Evolutionary conservation across 1,140 invertebrate species (phyloP), one percentile per base, ranked within the genome.

Genomic region (Heliconius congener): DNA sequence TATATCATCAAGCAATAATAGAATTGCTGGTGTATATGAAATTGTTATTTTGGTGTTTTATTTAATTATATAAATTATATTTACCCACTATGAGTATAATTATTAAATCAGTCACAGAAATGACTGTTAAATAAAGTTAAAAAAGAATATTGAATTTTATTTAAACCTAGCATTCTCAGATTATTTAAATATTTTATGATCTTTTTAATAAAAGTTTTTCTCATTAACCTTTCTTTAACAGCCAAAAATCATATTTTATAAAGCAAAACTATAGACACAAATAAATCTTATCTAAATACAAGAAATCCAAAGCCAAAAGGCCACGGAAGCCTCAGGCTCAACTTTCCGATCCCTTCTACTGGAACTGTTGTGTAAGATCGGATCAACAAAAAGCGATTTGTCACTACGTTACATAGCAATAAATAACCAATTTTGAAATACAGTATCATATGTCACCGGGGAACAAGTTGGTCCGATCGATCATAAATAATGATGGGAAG

Each of bases 381-480:
- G 27, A 72, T 37, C 42, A 72, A 76, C 70, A 34, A 27, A 42
- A 46, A 75, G 18, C 78, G 42, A 84, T 83, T 85, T 81, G 81
- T 86, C 82, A 81, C 70, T 39, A 46, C 52, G 42, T 16, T 46
- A 46, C 42, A 50, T 19, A 13, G 77, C 78, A 80, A 82, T 83
- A 81, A 83, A 85, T 86, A 82, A 85, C 82, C 71, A 81, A 83
- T 83, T 85, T 82, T 71, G 80, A 82, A 85, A 81, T 79, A 82
- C 70, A 78, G 74, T 79, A 82, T 81, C 76, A 82, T 76, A 71
- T 84, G 84, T 86, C 81, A 80, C 78, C 60, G 79, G 39, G 66
- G 78, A 57, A 73, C 74, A 57, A 46, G 71, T 46, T 79, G 50
- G 76, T n/a, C 13, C 78, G 81, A 86, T 86, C 82, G 70, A 81